Conservation (phyloP, 2,888 invertebrate genomes). For the Spicauda simplicius region DNA sequence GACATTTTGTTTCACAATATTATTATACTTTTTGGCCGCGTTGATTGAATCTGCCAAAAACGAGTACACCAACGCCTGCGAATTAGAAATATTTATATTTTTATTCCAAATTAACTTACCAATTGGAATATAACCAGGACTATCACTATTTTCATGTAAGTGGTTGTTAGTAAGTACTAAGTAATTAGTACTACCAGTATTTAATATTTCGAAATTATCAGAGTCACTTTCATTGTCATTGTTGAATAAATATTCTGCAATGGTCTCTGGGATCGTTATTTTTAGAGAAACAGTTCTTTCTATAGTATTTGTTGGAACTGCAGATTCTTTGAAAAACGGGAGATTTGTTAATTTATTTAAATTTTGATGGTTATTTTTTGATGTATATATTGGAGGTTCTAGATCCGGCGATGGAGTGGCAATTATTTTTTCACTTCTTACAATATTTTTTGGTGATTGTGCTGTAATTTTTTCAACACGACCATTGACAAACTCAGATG, state of each 20-base stretch:
- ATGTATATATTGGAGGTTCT: constrained; percentile 63
- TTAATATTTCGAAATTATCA: constrained; percentile 73
- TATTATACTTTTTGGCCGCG: constrained; percentile 72
- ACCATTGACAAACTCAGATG: constrained; percentile 51
- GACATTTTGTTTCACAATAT: constrained; percentile 64
- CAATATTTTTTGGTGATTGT: constrained; percentile 49
- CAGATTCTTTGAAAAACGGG: constrained; percentile 67
- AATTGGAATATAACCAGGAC: constrained; percentile 64
- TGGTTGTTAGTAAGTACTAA: constrained; percentile 68
- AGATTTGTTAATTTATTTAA: constrained; percentile 62
- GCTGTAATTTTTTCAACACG: constrained; percentile 67
- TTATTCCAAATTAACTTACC: constrained; percentile 67
- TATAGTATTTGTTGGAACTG: constrained; percentile 65
- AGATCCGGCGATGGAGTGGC: constrained; percentile 60
- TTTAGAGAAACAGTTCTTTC: constrained; percentile 77
- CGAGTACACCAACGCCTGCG: constrained; percentile 79
- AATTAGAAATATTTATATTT: constrained; percentile 73
- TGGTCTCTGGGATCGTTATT: constrained; percentile 76
- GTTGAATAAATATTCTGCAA: constrained; percentile 72
- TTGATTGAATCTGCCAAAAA: constrained; percentile 76
- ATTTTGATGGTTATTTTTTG: constrained; percentile 49
- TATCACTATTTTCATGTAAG: constrained; percentile 42
- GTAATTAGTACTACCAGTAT: constrained; percentile 77
- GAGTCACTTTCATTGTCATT: constrained; percentile 60
- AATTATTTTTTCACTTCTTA: constrained; percentile 59